Conservation (phyloP, 2,888 invertebrate genomes). For the Brenthis ino region DNA sequence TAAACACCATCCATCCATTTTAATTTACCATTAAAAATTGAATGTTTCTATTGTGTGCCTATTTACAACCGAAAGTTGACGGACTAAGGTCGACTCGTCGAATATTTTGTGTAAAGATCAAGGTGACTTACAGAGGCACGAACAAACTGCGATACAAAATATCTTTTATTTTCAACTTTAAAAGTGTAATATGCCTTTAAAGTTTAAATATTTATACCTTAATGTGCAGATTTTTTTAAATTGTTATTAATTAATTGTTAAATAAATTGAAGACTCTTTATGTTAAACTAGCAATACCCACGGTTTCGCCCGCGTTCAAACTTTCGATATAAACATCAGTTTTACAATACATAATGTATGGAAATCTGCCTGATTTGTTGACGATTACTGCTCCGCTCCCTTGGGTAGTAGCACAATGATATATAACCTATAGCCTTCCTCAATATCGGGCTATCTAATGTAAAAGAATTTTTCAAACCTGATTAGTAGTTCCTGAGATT, state of each 20-base stretch:
- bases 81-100: conserved; percentile 55
- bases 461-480: too few relatives aligned
- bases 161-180: background rate
- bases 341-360: too few relatives aligned
- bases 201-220: background rate
- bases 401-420: too few relatives aligned
- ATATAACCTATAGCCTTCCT: too few relatives aligned
- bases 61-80: conserved; percentile 42
- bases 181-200: background rate
- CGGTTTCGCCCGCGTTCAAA: too few relatives aligned
- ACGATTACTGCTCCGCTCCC: too few relatives aligned
- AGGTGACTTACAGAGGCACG: conserved; percentile 49
- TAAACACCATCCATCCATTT: background rate
- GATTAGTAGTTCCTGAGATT: too few relatives aligned
- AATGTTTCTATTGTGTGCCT: conserved; percentile 5
- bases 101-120: conserved; percentile 63
- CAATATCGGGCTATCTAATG: too few relatives aligned
- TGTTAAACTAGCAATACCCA: too few relatives aligned
- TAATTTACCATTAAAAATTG: conserved; percentile 8
- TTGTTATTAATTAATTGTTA: background rate
- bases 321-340: too few relatives aligned
- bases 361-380: too few relatives aligned
- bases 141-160: background rate
- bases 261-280: too few relatives aligned
- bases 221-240: background rate